Percentiles rank a stretch among this genome's conserved stretches.
Evolutionary conservation across 2,888 invertebrate species (phyloP).

Genomic region (Sisyra nigra): DNA sequence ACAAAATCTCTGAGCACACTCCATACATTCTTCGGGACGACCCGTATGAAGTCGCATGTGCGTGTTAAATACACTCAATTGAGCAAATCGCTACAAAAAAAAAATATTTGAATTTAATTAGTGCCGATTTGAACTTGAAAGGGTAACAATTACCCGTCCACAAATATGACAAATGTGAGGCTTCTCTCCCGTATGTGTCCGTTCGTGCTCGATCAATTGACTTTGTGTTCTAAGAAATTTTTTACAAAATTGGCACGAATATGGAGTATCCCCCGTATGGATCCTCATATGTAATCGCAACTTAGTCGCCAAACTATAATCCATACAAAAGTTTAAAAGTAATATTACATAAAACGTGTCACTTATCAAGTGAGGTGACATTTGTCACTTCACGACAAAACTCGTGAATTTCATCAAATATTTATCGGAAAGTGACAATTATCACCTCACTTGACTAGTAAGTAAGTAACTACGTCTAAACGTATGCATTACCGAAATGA

Average conservation of each 20-base stretch:
- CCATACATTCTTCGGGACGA: slow-evolving; percentile 19
- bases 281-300: slow-evolving; percentile 18
- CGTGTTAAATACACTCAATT: slow-evolving; percentile 21
- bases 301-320: slow-evolving; percentile 17
- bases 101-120: too few species aligned
- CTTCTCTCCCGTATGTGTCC: slow-evolving; percentile 20
- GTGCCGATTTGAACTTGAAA: too few species aligned
- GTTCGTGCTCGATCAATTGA: slow-evolving; percentile 18
- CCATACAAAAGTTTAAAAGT: too few species aligned
- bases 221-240: slow-evolving; percentile 18
- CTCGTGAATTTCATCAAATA: too few species aligned
- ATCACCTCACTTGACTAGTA: too few species aligned
- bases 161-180: slow-evolving; percentile 21
- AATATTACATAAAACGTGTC: too few species aligned
- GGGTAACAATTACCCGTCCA: slow-evolving; percentile 21
- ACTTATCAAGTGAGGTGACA: too few species aligned
- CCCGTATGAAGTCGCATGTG: slow-evolving; percentile 23
- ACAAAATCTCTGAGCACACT: slow-evolving; percentile 23
- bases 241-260: slow-evolving; percentile 19
- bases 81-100: slow-evolving; percentile 18
- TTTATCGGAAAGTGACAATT: too few species aligned
- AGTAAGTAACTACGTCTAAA: too few species aligned
- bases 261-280: slow-evolving; percentile 20
- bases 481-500: slow-evolving; percentile 19
- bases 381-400: too few species aligned